A percentile compares a stretch with the other conserved stretches of the same genome.
Evolutionary conservation across 1,140 invertebrate species (phyloP).

Genomic region (Aporrectodea caliginosa): DNA sequence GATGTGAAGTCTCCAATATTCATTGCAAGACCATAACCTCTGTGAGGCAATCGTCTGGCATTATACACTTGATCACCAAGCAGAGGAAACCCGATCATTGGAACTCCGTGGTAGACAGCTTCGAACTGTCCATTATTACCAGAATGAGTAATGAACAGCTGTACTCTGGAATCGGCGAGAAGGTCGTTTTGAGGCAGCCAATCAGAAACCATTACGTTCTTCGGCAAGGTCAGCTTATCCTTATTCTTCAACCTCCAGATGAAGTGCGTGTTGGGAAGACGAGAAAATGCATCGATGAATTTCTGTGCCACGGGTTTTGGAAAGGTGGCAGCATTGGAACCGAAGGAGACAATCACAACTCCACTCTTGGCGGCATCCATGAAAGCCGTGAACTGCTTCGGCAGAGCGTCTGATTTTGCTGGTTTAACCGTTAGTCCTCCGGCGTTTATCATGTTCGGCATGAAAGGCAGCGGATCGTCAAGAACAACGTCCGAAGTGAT

Average conservation of each 20-base stretch:
- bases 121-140: constrained; percentile 22
- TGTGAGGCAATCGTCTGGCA: constrained; percentile 42
- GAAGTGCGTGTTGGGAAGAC: not conserved
- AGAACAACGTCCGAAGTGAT: not conserved
- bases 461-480: not conserved
- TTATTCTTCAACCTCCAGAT: not conserved
- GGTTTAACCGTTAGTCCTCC: constrained; percentile 7
- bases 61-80: constrained; percentile 46
- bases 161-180: not conserved
- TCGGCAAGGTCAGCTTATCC: not conserved
- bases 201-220: constrained; percentile 13
- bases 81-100: constrained; percentile 37
- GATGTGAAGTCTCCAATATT: constrained; percentile 7
- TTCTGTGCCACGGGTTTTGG: not conserved
- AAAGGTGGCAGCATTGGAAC: not conserved
- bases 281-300: not conserved
- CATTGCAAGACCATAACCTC: constrained; percentile 32
- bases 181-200: constrained; percentile 19
- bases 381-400: not conserved
- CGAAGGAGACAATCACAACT: not conserved
- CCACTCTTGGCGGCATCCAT: not conserved
- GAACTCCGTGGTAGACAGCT: constrained; percentile 9
- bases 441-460: constrained; percentile 11
- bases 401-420: not conserved
- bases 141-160: constrained; percentile 14